A percentile compares a stretch with the other conserved stretches of the same genome.
phyloP scores from a whole-genome alignment of 2,888 invertebrate species.

The Lymantria monacha region DNA sequence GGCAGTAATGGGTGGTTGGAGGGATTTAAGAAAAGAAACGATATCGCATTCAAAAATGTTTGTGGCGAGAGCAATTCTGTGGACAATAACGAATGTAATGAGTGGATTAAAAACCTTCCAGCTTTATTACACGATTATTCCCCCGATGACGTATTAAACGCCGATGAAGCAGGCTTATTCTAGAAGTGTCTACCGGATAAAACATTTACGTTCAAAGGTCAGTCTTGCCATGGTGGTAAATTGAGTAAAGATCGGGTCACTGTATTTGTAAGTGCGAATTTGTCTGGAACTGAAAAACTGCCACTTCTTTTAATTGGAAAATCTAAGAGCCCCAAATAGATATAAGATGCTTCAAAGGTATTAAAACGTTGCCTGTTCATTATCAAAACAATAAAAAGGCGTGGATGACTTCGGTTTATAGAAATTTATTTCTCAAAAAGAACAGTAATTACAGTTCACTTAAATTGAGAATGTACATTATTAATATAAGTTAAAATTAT shows the following conservation, averaged over 20 bases:
- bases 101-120: too few species aligned
- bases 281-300: slow-evolving; percentile 22
- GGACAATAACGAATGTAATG: too few species aligned
- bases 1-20: too few species aligned
- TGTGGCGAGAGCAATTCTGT: too few species aligned
- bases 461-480: too few species aligned
- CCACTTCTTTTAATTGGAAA: slow-evolving; percentile 8
- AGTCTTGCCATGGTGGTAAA: slow-evolving; percentile 21
- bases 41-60: too few species aligned
- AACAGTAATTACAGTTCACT: too few species aligned
- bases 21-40: too few species aligned
- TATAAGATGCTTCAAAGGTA: slow-evolving; percentile 23
- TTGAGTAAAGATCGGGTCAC: slow-evolving; percentile 11
- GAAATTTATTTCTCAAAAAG: too few species aligned
- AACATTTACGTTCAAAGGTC: slow-evolving; percentile 11
- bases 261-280: slow-evolving; percentile 14
- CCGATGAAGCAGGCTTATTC: slow-evolving; percentile 18
- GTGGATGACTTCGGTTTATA: slow-evolving; percentile 32
- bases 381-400: slow-evolving; percentile 15
- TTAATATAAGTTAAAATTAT: too few species aligned
- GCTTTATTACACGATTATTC: neutral
- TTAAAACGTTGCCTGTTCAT: slow-evolving; percentile 16
- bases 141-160: slow-evolving; percentile 20
- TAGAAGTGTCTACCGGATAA: slow-evolving; percentile 15
- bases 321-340: slow-evolving; percentile 18